Evolutionary conservation across 2,797 vertebrate species (phyloP).

Genomic region (Thaleichthys pacificus): DNA sequence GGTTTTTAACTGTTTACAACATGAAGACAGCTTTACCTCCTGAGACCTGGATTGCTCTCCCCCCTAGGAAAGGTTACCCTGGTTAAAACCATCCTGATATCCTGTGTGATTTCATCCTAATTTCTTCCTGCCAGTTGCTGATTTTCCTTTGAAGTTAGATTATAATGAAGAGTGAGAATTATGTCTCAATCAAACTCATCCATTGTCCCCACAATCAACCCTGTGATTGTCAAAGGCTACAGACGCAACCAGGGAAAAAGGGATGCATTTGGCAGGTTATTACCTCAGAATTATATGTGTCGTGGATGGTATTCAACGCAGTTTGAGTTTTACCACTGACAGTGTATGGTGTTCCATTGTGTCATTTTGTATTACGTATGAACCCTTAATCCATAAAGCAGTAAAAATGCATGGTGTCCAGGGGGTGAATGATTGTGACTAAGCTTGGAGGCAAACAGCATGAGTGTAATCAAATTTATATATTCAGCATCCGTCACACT

Average conservation of each 20-base stretch:
- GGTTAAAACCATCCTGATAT: conserved; percentile 13
- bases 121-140: conserved; percentile 51
- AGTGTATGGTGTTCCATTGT: not conserved
- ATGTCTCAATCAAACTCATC: conserved; percentile 67
- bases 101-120: conserved; percentile 48
- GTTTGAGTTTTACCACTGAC: not conserved
- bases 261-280: conserved; percentile 49
- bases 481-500: conserved; percentile 16
- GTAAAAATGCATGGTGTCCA: not conserved
- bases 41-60: conserved; percentile 18
- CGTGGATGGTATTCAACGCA: not conserved
- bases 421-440: no score
- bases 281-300: conserved; percentile 29
- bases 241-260: conserved; percentile 22
- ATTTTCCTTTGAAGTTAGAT: conserved; percentile 69
- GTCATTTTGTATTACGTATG: not conserved
- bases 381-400: not conserved
- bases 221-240: conserved; percentile 64
- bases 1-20: no score
- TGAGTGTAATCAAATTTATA: conserved; percentile 2
- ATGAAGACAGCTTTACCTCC: not conserved
- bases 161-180: conserved; percentile 74
- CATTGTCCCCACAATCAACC: conserved; percentile 74
- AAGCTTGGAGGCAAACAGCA: not conserved
- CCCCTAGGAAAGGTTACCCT: conserved; percentile 33